Evolutionary conservation across 2,113 vertebrate species (phyloP), one percentile per base, ranked within the genome.

Genomic region (Hydropotes inermis): DNA sequence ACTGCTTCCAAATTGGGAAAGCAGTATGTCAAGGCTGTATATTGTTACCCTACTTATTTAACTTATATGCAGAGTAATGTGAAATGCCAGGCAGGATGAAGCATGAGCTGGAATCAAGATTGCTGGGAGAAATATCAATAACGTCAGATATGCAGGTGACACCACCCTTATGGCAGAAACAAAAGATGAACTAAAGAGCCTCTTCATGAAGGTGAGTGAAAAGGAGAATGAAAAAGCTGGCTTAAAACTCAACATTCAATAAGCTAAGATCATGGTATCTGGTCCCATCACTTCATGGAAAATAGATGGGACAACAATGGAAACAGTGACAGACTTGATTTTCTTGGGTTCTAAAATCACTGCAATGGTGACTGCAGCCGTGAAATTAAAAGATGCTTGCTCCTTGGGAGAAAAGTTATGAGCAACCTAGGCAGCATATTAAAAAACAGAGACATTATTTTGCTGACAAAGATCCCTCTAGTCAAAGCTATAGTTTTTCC

Each of bases 71-170:
- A n/a, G 33, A n/a, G 61, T 19, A 16, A 67, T n/a, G 33, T 2
- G 15, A 67, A 67, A 67, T 19, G 64, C 33, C 3, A 3, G 60
- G 30, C 16, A 17, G 33, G 61, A 67, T 19, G 61, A 67, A n/a
- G 33, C 33, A n/a, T 1, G n/a, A 67, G 61, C 16, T 33, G 8
- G 61, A 67, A 67, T 19, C 61, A 67, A 33, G 33, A 67, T 19
- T 67, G 4, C 3, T 0, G 0, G 33, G 61, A n/a, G 7, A 67
- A 67, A 67, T n/a, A 67, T 10, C 3, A 61, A 16, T 33, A 16
- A 61, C 2, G 28, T 33, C 16, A n/a, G 30, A 64, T n/a, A 67
- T 19, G 61, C 16, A n/a, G 61, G 19, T n/a, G 61, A 19, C 33
- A n/a, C 61, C 61, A 67, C 15, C 33, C 16, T 67, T 19, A 67